phyloP scores from a whole-genome alignment of 2,888 invertebrate genomes.

The Aphodius granarius region DNA sequence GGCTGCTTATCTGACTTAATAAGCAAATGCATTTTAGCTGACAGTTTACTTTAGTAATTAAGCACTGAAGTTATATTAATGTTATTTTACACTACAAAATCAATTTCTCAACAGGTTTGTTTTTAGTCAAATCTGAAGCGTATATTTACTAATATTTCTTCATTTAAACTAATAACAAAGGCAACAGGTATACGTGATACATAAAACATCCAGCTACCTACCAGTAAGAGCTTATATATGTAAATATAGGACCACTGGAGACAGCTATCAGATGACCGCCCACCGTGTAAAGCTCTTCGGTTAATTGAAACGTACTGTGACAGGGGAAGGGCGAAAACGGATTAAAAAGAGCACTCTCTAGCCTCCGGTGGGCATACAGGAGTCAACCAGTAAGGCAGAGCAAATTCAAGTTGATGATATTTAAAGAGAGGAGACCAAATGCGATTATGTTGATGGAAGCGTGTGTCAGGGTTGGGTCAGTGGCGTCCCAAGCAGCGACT shows the following conservation, averaged over 20 bases:
- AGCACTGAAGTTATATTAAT: too few species aligned
- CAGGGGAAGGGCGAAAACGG: constrained; percentile 13
- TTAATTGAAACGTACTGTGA: constrained; percentile 21
- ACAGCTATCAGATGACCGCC: constrained; percentile 16
- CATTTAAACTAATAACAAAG: too few species aligned
- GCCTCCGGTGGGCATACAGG: neutral
- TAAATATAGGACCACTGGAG: neutral
- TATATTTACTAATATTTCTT: too few species aligned
- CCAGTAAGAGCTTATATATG: neutral
- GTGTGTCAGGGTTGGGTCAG: constrained; percentile 24
- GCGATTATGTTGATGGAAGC: constrained; percentile 25
- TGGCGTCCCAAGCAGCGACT: constrained; percentile 37
- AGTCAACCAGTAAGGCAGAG: constrained; percentile 12
- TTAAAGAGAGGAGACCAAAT: constrained; percentile 23
- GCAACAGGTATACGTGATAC: too few species aligned
- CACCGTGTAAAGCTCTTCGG: constrained; percentile 17
- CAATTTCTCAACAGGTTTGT: too few species aligned
- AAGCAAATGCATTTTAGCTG: too few species aligned
- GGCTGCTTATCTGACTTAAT: too few species aligned
- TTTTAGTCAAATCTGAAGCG: too few species aligned
- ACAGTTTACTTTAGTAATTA: too few species aligned
- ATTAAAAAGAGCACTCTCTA: constrained; percentile 12
- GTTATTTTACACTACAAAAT: too few species aligned
- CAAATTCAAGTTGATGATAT: constrained; percentile 19
- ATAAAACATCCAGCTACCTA: neutral